Conservation (phyloP, 2,113 vertebrate genomes). For the Narcine bancroftii region DNA sequence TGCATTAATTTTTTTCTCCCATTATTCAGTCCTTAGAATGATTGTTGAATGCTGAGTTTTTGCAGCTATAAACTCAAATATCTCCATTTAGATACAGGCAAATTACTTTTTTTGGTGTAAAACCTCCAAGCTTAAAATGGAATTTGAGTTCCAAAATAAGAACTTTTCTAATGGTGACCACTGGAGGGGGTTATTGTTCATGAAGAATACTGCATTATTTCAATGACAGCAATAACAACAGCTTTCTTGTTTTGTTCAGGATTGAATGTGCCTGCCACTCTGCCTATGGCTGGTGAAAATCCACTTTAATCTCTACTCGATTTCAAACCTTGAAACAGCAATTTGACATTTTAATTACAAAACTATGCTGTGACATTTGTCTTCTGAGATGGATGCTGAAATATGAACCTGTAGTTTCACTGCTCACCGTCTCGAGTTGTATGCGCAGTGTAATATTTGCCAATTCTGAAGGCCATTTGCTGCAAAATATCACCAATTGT, state of each 20-base stretch:
- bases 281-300: slow-evolving; percentile 23
- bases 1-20: not conserved
- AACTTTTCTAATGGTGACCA: not conserved
- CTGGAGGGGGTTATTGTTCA: slow-evolving; percentile 13
- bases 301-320: slow-evolving; percentile 1
- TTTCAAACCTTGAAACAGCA: slow-evolving; percentile 14
- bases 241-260: slow-evolving; percentile 32
- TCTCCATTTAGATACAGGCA: not conserved
- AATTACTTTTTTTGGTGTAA: not conserved
- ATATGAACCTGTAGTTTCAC: not conserved
- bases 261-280: slow-evolving; percentile 31
- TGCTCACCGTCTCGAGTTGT: not conserved
- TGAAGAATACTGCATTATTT: not conserved
- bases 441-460: not conserved
- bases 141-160: not conserved
- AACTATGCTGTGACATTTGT: slow-evolving; percentile 7
- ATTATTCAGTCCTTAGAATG: not conserved
- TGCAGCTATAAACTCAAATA: not conserved
- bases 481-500: not conserved
- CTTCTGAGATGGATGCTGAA: not conserved
- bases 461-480: slow-evolving; percentile 16
- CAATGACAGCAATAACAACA: not conserved
- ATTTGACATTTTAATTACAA: not conserved
- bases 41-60: not conserved
- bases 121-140: slow-evolving; percentile 1